These are phyloP conservation scores for Myocastor coypus DNA, from an alignment of 2,113 vertebrate genomes.

Conservation along the genomic window DNA sequence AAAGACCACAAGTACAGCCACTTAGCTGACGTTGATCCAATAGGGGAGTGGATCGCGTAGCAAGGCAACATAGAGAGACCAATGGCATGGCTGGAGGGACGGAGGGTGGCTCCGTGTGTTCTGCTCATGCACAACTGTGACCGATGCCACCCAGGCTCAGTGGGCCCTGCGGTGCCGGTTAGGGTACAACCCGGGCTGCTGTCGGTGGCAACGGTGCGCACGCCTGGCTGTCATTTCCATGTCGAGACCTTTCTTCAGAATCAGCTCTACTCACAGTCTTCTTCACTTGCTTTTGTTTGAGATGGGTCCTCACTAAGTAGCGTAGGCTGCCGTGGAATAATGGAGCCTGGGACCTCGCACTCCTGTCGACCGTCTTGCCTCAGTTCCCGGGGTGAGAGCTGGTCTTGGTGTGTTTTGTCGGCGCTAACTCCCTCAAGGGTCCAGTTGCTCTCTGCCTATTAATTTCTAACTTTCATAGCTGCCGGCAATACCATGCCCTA, in stretches of 20 bases:
- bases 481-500: slow-evolving; percentile 80
- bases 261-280: neutral
- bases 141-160: neutral
- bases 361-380: neutral
- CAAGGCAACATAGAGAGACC: neutral
- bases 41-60: neutral
- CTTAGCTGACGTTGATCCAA: neutral
- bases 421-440: neutral
- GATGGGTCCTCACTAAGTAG: neutral
- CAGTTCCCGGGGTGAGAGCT: neutral
- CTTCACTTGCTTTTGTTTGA: neutral
- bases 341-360: neutral
- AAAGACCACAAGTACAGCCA: neutral
- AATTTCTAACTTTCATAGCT: neutral
- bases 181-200: neutral
- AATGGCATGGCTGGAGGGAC: neutral
- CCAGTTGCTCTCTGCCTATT: neutral
- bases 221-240: neutral
- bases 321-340: neutral
- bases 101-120: neutral
- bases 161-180: neutral
- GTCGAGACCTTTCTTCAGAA: neutral
- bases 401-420: neutral
- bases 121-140: neutral
- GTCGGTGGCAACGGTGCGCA: neutral